Evolutionary conservation across 2,797 vertebrate species (phyloP).

Genomic region (Chiroxiphia lanceolata): DNA sequence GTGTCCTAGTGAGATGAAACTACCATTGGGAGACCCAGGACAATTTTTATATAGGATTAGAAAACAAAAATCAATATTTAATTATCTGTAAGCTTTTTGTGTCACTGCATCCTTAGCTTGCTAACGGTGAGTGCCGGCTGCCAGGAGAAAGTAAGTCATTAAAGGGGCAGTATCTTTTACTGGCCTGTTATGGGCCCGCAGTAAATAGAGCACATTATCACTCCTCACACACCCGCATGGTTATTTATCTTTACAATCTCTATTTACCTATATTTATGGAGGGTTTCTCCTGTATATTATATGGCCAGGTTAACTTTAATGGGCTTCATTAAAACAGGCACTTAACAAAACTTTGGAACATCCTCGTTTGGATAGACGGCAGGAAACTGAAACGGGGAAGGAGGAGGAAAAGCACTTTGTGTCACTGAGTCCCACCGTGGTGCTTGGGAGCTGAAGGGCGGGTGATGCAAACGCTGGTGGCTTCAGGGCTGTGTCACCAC

Average conservation of each 20-base stretch:
- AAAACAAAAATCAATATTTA: constrained; percentile 99
- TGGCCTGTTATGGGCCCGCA: constrained; percentile 70
- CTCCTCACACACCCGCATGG: constrained; percentile 64
- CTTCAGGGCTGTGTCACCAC: not conserved
- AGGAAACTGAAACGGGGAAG: not conserved
- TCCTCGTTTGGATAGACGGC: constrained; percentile 34
- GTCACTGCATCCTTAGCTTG: constrained; percentile 97
- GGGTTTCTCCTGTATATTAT: constrained; percentile 66
- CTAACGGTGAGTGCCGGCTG: constrained; percentile 83
- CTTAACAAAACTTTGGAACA: constrained; percentile 71
- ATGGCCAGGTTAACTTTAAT: constrained; percentile 72
- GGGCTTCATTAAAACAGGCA: constrained; percentile 68
- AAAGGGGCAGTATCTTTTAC: constrained; percentile 80
- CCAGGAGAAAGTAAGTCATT: constrained; percentile 89
- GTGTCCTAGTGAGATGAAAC: constrained; percentile 91
- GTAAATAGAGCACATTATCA: constrained; percentile 80
- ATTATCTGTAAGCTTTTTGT: constrained; percentile 99
- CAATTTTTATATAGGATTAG: constrained; percentile 99
- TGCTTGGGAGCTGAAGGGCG: rapidly evolving
- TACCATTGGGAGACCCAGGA: constrained; percentile 97
- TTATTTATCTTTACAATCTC: constrained; percentile 83
- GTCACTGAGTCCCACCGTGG: not conserved
- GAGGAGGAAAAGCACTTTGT: not conserved
- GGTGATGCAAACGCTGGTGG: not conserved
- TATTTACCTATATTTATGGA: constrained; percentile 81